Conservation (phyloP, 2,888 invertebrate species). For the Thymelicus sylvestris region DNA sequence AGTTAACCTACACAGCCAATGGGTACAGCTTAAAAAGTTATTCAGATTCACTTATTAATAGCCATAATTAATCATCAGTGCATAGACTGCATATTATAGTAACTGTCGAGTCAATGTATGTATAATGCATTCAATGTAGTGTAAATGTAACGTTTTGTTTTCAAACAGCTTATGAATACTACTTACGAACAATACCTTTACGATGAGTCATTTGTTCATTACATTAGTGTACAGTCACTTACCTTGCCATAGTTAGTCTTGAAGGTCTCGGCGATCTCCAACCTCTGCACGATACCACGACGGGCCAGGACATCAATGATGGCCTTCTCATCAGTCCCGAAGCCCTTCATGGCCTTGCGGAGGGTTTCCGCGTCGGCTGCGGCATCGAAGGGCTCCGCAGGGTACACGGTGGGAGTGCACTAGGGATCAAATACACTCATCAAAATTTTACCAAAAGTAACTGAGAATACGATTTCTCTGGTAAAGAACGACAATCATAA, state of each 20-base stretch:
- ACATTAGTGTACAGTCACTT: conserved; percentile 41
- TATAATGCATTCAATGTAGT: no score
- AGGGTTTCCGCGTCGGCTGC: conserved; percentile 93
- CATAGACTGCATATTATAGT: no score
- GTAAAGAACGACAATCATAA: no score
- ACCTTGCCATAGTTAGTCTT: conserved; percentile 97
- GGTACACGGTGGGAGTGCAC: conserved; percentile 95
- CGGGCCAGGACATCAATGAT: conserved; percentile 95
- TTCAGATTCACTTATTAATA: no score
- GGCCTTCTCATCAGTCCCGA: conserved; percentile 96
- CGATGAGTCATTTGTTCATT: no score
- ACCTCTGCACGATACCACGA: conserved; percentile 94
- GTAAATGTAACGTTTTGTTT: background rate
- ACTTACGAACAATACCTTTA: background rate
- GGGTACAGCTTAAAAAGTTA: no score
- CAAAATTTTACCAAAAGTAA: background rate
- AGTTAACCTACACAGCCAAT: no score
- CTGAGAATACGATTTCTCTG: no score
- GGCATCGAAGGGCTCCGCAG: conserved; percentile 94
- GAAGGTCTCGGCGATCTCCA: conserved; percentile 95
- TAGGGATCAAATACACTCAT: conserved; percentile 58
- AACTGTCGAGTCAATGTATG: no score
- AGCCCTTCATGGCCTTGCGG: conserved; percentile 96
- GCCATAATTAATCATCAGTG: no score
- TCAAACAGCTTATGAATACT: background rate